Evolutionary conservation across 2,113 vertebrate species (phyloP), one percentile per base, ranked within the genome.

Genomic region (Cnemophilus loriae): DNA sequence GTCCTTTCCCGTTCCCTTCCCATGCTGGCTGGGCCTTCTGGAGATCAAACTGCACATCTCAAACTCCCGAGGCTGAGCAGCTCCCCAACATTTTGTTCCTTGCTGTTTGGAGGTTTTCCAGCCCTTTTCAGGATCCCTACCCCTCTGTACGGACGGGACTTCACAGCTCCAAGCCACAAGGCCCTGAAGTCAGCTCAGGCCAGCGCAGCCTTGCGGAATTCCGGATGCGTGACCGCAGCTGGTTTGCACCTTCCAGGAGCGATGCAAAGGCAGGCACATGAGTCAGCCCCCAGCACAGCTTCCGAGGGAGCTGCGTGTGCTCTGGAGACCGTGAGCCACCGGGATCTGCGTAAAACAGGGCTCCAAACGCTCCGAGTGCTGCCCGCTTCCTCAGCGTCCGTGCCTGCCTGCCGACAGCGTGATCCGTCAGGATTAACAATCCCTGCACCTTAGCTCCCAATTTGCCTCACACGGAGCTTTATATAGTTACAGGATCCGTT

Each of bases 131-230:
- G 52, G 52, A 74, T 20, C 73, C 24, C 22, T 14, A 1, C 18
- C n/a, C 50, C 67, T 39, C n/a, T 18, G 14, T 6, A 19, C 0
- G 7, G 61, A 42, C 2, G 0, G n/a, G 10, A 39, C 23, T 4
- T 4, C 68, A 20, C 0, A 20, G 28, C 18, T 50, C 90, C 50
- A 37, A 70, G 19, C 21, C 46, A 8, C 3, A 6, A 9, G 17
- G 33, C 39, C 57, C 56, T 7, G 21, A 4, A 9, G 60, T 1
- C 50, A 44, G 19, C 16, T 6, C 1, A 14, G 64, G 24, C 4
- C 11, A 73, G 37, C 33, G 11, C 27, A 68, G 33, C 35, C 61
- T 42, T 7, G 59, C 17, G 21, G 30, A 57, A 44, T 4, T 14
- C 24, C 4, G 21, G 26, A 6, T 4, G 16, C 3, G 16, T 1